Evolutionary conservation across 2,113 vertebrate species (phyloP).

Genomic region (Zosterops japonicus): DNA sequence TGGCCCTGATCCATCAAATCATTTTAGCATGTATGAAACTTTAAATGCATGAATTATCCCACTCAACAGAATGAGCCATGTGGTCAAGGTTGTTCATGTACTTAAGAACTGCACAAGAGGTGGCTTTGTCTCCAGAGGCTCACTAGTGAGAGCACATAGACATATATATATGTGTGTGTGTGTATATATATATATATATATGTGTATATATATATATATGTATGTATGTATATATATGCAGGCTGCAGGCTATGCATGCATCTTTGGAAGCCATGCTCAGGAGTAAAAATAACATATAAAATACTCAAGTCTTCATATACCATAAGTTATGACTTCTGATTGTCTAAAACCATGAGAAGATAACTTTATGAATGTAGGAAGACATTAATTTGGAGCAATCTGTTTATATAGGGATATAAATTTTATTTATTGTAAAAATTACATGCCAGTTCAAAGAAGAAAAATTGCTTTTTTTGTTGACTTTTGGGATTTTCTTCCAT

Average conservation of each 20-base stretch:
- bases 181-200: too few species aligned
- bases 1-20: not conserved
- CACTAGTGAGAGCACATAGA: not conserved
- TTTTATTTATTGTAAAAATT: not conserved
- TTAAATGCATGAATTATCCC: slow-evolving; percentile 20
- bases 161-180: not conserved
- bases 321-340: not conserved
- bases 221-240: not conserved
- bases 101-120: not conserved
- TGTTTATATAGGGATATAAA: not conserved
- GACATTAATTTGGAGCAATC: not conserved
- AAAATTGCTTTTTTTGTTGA: not conserved
- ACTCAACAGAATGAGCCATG: not conserved
- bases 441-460: not conserved
- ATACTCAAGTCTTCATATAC: not conserved
- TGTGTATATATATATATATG: not conserved
- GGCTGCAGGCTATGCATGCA: not conserved
- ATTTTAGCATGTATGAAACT: not conserved
- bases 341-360: not conserved
- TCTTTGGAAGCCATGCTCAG: not conserved
- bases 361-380: not conserved
- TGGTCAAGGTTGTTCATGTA: not conserved
- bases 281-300: not conserved
- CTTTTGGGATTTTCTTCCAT: not conserved
- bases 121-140: slow-evolving; percentile 4